Conservation (phyloP, 92 coral and sea anemone species). For the Porites divaricata region DNA sequence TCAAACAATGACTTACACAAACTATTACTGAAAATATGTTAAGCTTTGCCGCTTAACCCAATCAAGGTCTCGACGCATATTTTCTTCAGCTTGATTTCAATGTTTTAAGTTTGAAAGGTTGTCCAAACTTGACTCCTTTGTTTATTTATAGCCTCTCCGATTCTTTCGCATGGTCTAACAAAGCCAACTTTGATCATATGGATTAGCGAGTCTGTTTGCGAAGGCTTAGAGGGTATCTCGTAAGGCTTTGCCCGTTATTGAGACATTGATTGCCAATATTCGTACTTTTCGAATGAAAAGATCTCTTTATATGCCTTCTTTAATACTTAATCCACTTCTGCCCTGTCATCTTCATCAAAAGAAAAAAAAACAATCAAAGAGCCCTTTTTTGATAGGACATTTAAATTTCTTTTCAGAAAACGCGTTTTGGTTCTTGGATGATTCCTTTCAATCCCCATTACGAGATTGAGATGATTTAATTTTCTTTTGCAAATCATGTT, state of each 20-base stretch:
- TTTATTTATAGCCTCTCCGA: conserved; percentile 5
- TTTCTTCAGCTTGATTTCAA: background rate
- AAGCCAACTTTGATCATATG: conserved; percentile 18
- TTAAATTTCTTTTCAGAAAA: too few species aligned
- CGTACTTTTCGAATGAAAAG: background rate
- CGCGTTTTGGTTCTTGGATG: too few species aligned
- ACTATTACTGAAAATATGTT: background rate
- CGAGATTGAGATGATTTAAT: background rate
- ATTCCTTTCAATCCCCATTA: background rate
- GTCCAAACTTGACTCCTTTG: background rate
- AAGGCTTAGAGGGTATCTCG: conserved; percentile 10
- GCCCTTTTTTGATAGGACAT: background rate
- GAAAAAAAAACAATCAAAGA: too few species aligned
- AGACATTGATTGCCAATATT: conserved; percentile 10
- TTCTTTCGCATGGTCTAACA: background rate
- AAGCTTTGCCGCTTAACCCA: background rate
- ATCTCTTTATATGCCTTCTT: background rate
- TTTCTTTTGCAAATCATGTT: background rate
- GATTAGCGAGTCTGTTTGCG: conserved; percentile 14
- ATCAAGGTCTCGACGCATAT: background rate
- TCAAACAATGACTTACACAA: conserved; percentile 22
- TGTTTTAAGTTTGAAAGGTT: background rate
- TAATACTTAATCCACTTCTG: background rate
- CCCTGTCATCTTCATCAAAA: background rate
- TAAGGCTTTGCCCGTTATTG: background rate